phyloP scores from a whole-genome alignment of 2,888 invertebrate genomes.

The Lamproptera curius region DNA sequence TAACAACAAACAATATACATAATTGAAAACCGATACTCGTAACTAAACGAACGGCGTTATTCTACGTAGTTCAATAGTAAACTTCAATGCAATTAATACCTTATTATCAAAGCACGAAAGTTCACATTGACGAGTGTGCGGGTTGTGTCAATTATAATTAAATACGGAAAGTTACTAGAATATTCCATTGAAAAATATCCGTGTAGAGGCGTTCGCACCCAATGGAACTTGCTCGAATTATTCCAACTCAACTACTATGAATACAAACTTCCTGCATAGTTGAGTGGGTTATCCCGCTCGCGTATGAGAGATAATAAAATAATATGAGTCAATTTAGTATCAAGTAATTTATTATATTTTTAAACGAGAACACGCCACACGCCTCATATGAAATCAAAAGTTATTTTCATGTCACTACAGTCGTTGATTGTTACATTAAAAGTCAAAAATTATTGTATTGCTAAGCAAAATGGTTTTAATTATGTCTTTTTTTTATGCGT shows the following conservation, averaged over 20 bases:
- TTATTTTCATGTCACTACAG: too few relatives aligned
- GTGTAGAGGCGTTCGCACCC: constrained; percentile 36
- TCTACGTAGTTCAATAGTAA: neutral
- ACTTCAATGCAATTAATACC: neutral
- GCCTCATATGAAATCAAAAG: too few relatives aligned
- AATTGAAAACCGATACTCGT: constrained; percentile 40
- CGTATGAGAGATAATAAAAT: constrained; percentile 18
- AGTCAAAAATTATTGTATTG: too few relatives aligned
- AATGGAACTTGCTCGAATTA: constrained; percentile 57
- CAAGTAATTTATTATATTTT: too few relatives aligned
- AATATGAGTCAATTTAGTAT: neutral
- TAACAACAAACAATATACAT: constrained; percentile 44
- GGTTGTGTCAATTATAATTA: neutral
- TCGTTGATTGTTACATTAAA: too few relatives aligned
- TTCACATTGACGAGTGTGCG: neutral
- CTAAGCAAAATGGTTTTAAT: too few relatives aligned
- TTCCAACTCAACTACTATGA: constrained; percentile 59
- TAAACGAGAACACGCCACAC: too few relatives aligned
- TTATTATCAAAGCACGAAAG: constrained; percentile 2
- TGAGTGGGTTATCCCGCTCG: constrained; percentile 30
- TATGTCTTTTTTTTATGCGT: too few relatives aligned
- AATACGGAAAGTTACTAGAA: constrained; percentile 7
- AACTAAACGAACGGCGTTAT: constrained; percentile 18
- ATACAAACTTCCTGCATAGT: constrained; percentile 54
- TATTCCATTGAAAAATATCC: constrained; percentile 31